Base-by-base conservation (phyloP, 2,888 invertebrate genomes). In the Hydrotaea cyrtoneurina region DNA sequence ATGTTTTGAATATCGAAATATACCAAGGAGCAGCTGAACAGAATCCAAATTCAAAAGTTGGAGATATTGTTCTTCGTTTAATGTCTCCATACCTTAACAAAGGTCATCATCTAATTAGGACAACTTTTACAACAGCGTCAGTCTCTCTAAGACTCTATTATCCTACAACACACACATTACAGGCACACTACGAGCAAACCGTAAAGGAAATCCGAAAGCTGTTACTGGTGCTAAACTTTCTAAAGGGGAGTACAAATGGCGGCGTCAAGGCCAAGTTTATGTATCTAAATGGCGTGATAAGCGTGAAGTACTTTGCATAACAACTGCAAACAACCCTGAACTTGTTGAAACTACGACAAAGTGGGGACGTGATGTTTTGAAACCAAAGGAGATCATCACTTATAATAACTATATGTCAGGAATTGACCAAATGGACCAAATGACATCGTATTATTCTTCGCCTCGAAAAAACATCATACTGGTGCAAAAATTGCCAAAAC, bases 101-200 rank as follows among this genome's bases (percentile, higher is more conserved):
- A 72, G 82, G 80, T 64, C 75, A 85, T 19, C 71, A 77, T 31
- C 74, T 80, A 46, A 76, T 21, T 50, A 85, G 78, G 79, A n/a
- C 19, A 85, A 82, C 55, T 79, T 79, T 66, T 85, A 79, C 15
- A 82, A 80, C 19, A 82, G 74, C 64, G 53, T 80, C 19, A 17
- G 76, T n/a, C n/a, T n/a, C n/a, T n/a, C n/a, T n/a, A n/a, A n/a
- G n/a, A n/a, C n/a, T n/a, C n/a, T n/a, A n/a, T n/a, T n/a, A n/a
- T n/a, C n/a, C n/a, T n/a, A n/a, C n/a, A n/a, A n/a, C n/a, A n/a
- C n/a, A n/a, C n/a, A n/a, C n/a, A n/a, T n/a, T n/a, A n/a, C n/a
- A n/a, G n/a, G n/a, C n/a, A n/a, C n/a, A n/a, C n/a, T n/a, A n/a
- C n/a, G n/a, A n/a, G n/a, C n/a, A n/a, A n/a, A n/a, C n/a, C n/a